Percentiles rank a stretch among this genome's conserved stretches.
phyloP scores from a whole-genome alignment of 2,113 vertebrate species.

The Tragelaphus imberbis region DNA sequence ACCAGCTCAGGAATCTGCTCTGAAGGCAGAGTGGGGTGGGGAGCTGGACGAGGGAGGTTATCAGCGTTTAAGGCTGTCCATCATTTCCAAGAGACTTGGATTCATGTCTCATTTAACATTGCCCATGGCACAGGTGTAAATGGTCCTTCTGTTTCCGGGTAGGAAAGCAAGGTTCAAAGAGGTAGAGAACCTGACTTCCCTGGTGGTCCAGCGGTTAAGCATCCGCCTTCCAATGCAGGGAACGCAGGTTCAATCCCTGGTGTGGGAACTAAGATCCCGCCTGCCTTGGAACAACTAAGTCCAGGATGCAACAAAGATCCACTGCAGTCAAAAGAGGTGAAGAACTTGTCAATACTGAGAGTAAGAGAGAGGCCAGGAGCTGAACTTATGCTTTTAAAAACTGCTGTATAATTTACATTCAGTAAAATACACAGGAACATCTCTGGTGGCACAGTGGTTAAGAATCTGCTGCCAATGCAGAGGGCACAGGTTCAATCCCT shows the following conservation, averaged over 20 bases:
- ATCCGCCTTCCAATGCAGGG: not conserved
- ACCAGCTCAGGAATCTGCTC: not conserved
- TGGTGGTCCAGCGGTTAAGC: not conserved
- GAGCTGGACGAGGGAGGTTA: not conserved
- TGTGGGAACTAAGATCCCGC: not conserved
- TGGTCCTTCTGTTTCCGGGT: not conserved
- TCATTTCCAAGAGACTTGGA: not conserved
- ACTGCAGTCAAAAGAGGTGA: not conserved
- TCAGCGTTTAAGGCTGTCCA: not conserved
- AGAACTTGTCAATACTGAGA: not conserved
- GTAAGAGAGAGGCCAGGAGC: not conserved
- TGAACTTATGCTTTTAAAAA: not conserved
- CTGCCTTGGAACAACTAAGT: not conserved
- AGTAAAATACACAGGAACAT: not conserved
- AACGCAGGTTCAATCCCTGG: not conserved
- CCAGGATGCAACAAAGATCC: not conserved
- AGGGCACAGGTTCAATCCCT: not conserved
- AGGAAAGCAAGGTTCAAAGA: not conserved
- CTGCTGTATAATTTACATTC: not conserved
- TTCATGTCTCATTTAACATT: not conserved
- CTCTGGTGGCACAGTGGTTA: not conserved
- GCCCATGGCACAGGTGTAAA: not conserved
- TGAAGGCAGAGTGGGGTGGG: not conserved
- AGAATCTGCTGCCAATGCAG: not conserved
- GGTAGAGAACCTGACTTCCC: not conserved